Evolutionary conservation across 2,113 vertebrate species (phyloP).

Genomic region (Isichthys henryi): DNA sequence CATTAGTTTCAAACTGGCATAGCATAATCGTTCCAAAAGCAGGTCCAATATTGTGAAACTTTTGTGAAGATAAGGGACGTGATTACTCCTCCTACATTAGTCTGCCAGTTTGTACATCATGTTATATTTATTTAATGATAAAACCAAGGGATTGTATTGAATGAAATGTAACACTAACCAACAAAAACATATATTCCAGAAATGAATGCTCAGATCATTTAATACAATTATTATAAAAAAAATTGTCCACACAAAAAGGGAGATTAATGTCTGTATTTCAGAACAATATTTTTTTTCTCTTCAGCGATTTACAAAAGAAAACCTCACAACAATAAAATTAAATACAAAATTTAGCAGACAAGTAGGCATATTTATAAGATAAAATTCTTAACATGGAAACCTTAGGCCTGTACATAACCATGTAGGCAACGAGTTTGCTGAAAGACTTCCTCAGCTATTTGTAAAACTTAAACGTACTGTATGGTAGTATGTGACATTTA

Average conservation of each 20-base stretch:
- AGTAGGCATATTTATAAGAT: not conserved
- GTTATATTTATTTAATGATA: not conserved
- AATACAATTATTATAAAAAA: not conserved
- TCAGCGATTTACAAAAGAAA: not conserved
- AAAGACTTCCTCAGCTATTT: not conserved
- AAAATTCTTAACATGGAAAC: not conserved
- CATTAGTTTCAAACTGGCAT: not conserved
- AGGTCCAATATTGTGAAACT: not conserved
- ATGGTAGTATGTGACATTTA: not conserved
- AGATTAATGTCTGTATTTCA: not conserved
- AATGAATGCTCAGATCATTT: not conserved
- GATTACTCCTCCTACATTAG: not conserved
- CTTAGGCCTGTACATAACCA: not conserved
- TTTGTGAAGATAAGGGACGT: not conserved
- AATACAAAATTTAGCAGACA: not conserved
- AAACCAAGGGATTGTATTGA: not conserved
- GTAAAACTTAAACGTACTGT: too few relatives aligned
- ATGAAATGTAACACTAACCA: not conserved
- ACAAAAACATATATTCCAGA: not conserved
- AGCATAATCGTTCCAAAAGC: not conserved
- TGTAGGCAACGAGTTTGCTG: not conserved
- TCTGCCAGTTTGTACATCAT: not conserved
- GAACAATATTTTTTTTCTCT: not conserved
- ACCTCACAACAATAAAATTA: not conserved
- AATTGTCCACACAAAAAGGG: not conserved